Evolutionary conservation across 2,888 invertebrate genomes (phyloP).

Genomic region (Caenorhabditis japonica): DNA sequence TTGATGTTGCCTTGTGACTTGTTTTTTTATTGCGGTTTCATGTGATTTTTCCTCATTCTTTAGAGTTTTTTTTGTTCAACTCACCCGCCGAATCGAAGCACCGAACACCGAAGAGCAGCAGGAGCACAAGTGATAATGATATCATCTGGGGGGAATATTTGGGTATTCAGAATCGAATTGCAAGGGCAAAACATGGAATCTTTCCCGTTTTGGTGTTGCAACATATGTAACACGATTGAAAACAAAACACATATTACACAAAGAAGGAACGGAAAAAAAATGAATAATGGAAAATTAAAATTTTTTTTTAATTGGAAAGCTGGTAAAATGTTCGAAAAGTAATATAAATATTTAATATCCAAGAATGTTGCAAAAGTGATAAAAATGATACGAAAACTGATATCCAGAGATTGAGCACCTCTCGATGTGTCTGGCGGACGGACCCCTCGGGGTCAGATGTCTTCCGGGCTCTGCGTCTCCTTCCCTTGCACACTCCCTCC

Average conservation of each 20-base stretch:
- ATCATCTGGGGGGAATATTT: conserved; percentile 22
- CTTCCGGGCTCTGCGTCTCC: conserved; percentile 26
- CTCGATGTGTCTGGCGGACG: conserved; percentile 16
- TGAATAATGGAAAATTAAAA: no score
- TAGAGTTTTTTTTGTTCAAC: neutral
- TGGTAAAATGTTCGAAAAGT: neutral
- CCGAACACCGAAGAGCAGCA: conserved; percentile 40
- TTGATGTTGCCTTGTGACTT: no score
- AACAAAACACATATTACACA: no score
- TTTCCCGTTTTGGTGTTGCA: no score
- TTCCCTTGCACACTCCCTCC: conserved; percentile 14
- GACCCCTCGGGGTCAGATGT: conserved; percentile 23
- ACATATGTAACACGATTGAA: no score
- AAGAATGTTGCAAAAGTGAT: conserved; percentile 11
- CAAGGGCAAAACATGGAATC: no score
- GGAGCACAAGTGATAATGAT: conserved; percentile 34
- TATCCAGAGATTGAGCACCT: neutral
- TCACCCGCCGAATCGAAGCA: conserved; percentile 50
- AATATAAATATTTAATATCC: conserved; percentile 1
- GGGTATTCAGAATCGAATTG: no score
- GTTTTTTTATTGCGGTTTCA: neutral
- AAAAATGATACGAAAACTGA: conserved; percentile 2
- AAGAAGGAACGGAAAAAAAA: no score
- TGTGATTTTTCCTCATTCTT: neutral
- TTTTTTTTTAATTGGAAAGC: neutral